Percentiles rank a stretch among this genome's conserved stretches.
These are phyloP conservation scores for Cryptoprocta ferox DNA, from an alignment of 2,797 vertebrate genomes.

Conservation along the genomic window DNA sequence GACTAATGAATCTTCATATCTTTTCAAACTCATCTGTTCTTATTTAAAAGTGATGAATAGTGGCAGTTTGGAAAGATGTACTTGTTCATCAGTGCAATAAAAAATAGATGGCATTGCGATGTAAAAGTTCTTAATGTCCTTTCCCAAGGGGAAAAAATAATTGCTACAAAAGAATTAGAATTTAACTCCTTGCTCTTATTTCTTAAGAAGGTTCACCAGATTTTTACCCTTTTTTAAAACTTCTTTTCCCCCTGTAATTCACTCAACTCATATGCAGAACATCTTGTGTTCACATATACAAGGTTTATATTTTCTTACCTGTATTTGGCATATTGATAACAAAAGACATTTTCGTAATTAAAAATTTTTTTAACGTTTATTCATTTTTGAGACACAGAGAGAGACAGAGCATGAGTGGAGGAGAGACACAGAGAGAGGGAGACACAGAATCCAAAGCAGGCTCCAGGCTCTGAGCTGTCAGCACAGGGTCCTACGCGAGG, in stretches of 20 bases:
- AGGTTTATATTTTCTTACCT: neutral
- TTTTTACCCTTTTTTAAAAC: neutral
- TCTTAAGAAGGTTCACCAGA: neutral
- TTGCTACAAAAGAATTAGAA: conserved; percentile 65
- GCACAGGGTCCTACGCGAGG: too few relatives aligned
- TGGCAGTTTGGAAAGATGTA: conserved; percentile 73
- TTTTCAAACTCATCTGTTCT: conserved; percentile 71
- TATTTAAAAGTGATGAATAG: conserved; percentile 75
- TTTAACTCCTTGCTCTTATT: conserved; percentile 67
- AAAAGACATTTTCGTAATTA: neutral
- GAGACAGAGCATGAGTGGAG: too few relatives aligned
- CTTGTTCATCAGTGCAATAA: conserved; percentile 70
- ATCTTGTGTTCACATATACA: neutral
- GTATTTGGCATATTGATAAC: neutral
- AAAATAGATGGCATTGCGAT: conserved; percentile 69
- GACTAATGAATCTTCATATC: conserved; percentile 72
- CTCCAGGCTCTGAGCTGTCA: too few relatives aligned
- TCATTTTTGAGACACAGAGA: too few relatives aligned
- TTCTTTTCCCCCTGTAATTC: neutral
- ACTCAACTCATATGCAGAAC: neutral
- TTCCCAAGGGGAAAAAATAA: conserved; percentile 57
- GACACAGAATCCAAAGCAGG: too few relatives aligned
- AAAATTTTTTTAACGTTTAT: too few relatives aligned
- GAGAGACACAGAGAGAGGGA: too few relatives aligned
- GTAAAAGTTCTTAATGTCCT: conserved; percentile 70